phyloP scores from a whole-genome alignment of 2,888 invertebrate genomes.

The Seladonia tumulorum region DNA sequence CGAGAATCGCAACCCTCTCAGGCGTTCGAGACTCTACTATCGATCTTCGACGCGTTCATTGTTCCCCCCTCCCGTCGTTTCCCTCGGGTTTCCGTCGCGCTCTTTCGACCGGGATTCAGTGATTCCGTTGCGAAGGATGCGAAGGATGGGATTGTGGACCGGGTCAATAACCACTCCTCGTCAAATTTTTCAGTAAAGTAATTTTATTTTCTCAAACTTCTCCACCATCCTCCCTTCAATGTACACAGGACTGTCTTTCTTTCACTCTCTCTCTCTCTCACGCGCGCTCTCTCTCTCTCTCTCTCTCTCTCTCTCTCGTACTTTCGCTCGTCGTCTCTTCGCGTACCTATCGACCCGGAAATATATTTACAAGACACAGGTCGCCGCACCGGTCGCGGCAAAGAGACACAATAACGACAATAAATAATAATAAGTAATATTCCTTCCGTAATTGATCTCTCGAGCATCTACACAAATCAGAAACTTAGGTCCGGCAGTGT shows the following conservation, averaged over 20 bases:
- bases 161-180: slow-evolving; percentile 83
- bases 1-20: slow-evolving; percentile 20
- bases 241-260: slow-evolving; percentile 64
- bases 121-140: slow-evolving; percentile 37
- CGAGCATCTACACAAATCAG: slow-evolving; percentile 53
- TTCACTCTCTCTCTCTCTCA: slow-evolving; percentile 45
- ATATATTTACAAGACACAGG: slow-evolving; percentile 66
- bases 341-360: slow-evolving; percentile 45
- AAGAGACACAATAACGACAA: slow-evolving; percentile 55
- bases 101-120: slow-evolving; percentile 22
- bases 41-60: slow-evolving; percentile 16
- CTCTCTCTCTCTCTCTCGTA: slow-evolving; percentile 30
- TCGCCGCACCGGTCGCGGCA: slow-evolving; percentile 52
- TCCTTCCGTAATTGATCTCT: slow-evolving; percentile 32
- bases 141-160: slow-evolving; percentile 77
- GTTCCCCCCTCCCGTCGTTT: background rate
- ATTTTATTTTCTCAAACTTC: slow-evolving; percentile 78
- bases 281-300: slow-evolving; percentile 5
- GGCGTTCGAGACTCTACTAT: slow-evolving; percentile 14
- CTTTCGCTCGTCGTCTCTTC: slow-evolving; percentile 20
- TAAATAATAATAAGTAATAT: slow-evolving; percentile 66
- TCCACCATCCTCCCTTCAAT: slow-evolving; percentile 57
- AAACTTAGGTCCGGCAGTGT: slow-evolving; percentile 53
- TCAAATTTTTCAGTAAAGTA: slow-evolving; percentile 82
- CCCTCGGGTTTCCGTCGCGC: slow-evolving; percentile 8